These are phyloP conservation scores for Merops nubicus DNA, from an alignment of 2,113 vertebrate genomes.

Conservation along the genomic window DNA sequence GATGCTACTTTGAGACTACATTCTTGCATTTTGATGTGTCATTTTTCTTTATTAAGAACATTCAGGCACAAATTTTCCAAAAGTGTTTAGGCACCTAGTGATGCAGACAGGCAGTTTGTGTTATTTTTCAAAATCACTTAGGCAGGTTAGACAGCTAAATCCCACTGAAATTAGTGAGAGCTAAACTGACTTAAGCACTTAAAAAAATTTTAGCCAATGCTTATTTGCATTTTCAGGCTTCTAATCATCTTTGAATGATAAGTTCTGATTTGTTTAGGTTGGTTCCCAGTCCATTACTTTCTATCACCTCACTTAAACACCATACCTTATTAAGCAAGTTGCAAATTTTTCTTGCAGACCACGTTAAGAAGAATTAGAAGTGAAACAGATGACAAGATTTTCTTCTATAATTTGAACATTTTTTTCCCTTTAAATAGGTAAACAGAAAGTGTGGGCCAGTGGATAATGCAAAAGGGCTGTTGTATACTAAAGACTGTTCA, in stretches of 20 bases:
- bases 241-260: constrained; percentile 1
- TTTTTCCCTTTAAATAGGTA: not conserved
- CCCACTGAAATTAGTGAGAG: not conserved
- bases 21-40: not conserved
- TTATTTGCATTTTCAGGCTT: constrained; percentile 19
- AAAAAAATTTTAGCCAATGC: not conserved
- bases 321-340: not conserved
- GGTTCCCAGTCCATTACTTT: not conserved
- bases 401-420: not conserved
- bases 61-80: not conserved
- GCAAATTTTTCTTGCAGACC: not conserved
- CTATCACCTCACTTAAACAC: not conserved
- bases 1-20: not conserved
- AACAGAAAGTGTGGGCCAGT: not conserved
- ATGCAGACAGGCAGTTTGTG: not conserved
- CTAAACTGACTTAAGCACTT: not conserved
- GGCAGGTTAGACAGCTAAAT: constrained; percentile 23
- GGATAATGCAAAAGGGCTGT: not conserved
- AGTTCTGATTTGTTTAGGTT: constrained; percentile 8
- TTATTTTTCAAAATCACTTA: constrained; percentile 54
- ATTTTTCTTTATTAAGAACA: constrained; percentile 51
- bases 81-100: constrained; percentile 38
- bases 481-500: not conserved
- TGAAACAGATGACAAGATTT: not conserved
- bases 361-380: not conserved